These are phyloP conservation scores for Morpho deidamia DNA, from an alignment of 2,888 invertebrate species.

Conservation along the genomic window DNA sequence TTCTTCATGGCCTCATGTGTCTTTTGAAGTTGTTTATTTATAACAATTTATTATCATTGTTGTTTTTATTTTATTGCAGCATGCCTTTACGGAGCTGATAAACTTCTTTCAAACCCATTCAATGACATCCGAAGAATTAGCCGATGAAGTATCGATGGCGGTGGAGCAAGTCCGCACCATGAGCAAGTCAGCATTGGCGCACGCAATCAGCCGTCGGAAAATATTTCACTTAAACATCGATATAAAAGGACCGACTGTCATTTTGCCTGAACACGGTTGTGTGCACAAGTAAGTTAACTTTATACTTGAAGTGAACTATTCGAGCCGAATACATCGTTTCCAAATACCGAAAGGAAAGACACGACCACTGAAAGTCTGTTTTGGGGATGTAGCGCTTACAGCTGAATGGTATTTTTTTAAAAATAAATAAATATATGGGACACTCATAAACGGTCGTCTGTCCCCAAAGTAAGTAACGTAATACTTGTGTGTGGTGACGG, in stretches of 20 bases:
- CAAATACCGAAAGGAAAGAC: too few species aligned
- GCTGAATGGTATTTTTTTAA: not conserved
- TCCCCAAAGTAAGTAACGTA: too few species aligned
- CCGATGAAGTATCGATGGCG: conserved; percentile 39
- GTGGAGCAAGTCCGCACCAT: conserved; percentile 50
- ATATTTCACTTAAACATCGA: conserved; percentile 85
- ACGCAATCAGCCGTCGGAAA: conserved; percentile 61
- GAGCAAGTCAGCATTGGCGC: conserved; percentile 57
- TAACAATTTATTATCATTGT: too few species aligned
- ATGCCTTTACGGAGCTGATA: conserved; percentile 83
- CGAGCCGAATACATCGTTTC: too few species aligned
- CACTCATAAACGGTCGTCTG: too few species aligned
- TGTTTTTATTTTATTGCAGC: conserved; percentile 58
- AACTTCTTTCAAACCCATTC: conserved; percentile 82
- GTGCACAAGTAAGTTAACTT: conserved; percentile 74
- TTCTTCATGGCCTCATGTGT: too few species aligned
- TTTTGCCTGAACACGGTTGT: conserved; percentile 86
- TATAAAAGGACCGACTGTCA: conserved; percentile 85
- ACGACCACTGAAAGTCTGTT: not conserved
- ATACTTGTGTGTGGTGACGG: too few species aligned
- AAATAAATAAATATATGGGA: not conserved
- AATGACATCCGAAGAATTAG: conserved; percentile 60
- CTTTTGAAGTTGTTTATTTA: too few species aligned
- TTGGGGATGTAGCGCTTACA: not conserved
- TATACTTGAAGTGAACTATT: too few species aligned